Base-by-base conservation (phyloP, 2,888 invertebrate genomes). In the Chesias legatella region DNA sequence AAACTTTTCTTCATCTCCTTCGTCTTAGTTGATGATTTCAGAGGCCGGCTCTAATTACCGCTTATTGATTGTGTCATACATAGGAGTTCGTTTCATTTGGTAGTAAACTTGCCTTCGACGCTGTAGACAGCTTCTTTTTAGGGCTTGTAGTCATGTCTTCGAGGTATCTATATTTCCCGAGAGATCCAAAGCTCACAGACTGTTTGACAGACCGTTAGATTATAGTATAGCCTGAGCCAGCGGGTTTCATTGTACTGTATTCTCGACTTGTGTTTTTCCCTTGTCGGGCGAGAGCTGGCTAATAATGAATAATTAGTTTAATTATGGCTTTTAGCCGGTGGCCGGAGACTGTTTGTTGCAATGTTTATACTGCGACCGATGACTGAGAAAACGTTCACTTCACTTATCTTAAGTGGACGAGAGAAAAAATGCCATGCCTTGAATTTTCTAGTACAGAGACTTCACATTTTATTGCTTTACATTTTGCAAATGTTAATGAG, bases 261-360 rank as follows among this genome's bases (percentile, higher is more conserved):
- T 30, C 22, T 25, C 26, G 25, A 67, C 70, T 67, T 61, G 55
- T 67, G 62, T 73, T 84, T 79, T 81, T 79, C 74, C 67, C 58
- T 59, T 60, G 51, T 57, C 56, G 58, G 60, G 63, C 62, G 75
- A 76, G 77, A 79, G 76, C 67, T 62, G 58, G 66, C 61, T 83
- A 82, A 80, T 83, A 81, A 77, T 78, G 68, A 79, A 78, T 81
- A 82, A 85, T 84, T 81, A 78, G 75, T 80, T 81, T 83, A 84
- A 86, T 85, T 84, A 73, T 67, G 54, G 79, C 79, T 79, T 82
- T 82, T 75, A 81, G 73, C 56, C 66, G 48, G 56, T 55, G 56
- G 64, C 73, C 65, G 73, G 68, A 66, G 69, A 62, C 54, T 51
- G 59, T 56, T 63, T n/a, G n/a, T n/a, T n/a, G n/a, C 61, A 52